phyloP scores from a whole-genome alignment of 1,140 invertebrate genomes.

The Cataglyphis hispanica region DNA sequence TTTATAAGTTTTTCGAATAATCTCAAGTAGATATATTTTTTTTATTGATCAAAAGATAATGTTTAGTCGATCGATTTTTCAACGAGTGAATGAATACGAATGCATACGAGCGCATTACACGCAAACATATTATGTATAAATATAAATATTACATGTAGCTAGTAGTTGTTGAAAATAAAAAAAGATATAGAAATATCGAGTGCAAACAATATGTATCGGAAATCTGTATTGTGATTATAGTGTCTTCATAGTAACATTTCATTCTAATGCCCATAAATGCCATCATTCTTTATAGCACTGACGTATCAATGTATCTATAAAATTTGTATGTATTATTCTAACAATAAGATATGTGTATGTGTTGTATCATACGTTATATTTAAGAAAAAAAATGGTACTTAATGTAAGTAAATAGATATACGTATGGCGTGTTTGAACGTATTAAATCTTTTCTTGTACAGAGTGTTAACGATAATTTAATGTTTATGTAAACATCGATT shows the following conservation, averaged over 20 bases:
- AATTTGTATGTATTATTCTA: slow-evolving; percentile 22
- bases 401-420: slow-evolving; percentile 28
- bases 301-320: slow-evolving; percentile 14
- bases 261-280: neutral
- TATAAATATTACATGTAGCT: slow-evolving; percentile 4
- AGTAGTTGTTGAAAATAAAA: neutral
- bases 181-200: neutral
- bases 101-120: neutral
- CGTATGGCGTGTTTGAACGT: neutral
- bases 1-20: neutral
- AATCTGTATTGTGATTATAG: slow-evolving; percentile 7
- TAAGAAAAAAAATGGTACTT: slow-evolving; percentile 1
- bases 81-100: neutral
- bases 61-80: neutral
- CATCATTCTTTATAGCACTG: neutral
- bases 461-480: slow-evolving; percentile 2
- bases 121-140: neutral
- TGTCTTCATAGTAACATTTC: neutral
- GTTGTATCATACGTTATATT: slow-evolving; percentile 7
- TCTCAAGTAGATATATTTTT: neutral
- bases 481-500: slow-evolving; percentile 16
- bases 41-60: neutral
- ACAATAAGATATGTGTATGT: neutral
- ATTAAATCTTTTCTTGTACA: slow-evolving; percentile 14
- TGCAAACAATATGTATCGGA: neutral